Percentiles rank a stretch among this genome's conserved stretches.
Conservation (phyloP, 2,888 invertebrate species). For the Cheilosia vernalis region DNA sequence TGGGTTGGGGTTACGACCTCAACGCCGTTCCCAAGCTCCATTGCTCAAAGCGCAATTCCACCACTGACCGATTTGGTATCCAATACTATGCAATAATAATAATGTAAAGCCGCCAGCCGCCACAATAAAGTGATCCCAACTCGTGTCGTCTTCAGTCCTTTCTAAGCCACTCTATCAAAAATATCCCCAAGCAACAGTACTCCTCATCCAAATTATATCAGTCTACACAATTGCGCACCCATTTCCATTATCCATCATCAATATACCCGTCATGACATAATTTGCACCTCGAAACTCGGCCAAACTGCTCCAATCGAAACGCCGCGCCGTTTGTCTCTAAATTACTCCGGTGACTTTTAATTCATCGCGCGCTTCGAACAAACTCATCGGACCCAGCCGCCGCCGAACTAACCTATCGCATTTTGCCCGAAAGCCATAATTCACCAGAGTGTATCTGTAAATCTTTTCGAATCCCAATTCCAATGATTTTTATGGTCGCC, state of each 20-base stretch:
- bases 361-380: constrained; percentile 38
- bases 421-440: constrained; percentile 63
- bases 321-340: constrained; percentile 24
- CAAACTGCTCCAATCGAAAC: constrained; percentile 12
- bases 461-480: constrained; percentile 72
- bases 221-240: neutral
- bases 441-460: constrained; percentile 74
- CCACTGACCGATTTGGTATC: no score
- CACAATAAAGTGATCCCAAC: no score
- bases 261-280: constrained; percentile 52
- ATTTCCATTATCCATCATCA: neutral
- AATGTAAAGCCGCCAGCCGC: no score
- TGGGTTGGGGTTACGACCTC: no score
- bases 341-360: constrained; percentile 68
- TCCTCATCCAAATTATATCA: neutral
- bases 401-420: constrained; percentile 64
- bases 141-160: neutral
- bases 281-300: constrained; percentile 62
- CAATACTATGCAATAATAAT: no score
- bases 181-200: neutral
- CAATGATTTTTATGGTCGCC: constrained; percentile 63
- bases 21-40: no score
- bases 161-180: neutral
- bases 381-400: constrained; percentile 32
- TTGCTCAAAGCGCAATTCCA: no score